These are phyloP conservation scores for Nineta flava DNA, from an alignment of 2,888 invertebrate species.

Conservation along the genomic window DNA sequence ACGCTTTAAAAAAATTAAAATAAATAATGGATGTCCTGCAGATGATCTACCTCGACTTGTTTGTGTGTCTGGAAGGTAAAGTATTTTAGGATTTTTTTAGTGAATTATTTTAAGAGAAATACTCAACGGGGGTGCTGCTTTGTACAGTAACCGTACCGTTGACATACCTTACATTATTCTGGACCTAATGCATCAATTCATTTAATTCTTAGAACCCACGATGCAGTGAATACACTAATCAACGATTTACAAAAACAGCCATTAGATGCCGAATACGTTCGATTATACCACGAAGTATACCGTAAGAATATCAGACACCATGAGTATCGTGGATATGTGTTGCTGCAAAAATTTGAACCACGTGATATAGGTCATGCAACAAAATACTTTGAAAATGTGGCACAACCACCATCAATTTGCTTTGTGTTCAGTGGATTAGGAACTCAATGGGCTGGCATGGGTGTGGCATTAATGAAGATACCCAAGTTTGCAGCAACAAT, in stretches of 20 bases:
- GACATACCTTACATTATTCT: background rate
- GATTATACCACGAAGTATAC: slow-evolving; percentile 40
- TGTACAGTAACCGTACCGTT: too few relatives aligned
- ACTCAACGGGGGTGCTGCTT: too few relatives aligned
- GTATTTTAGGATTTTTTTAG: background rate
- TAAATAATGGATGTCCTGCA: slow-evolving; percentile 40
- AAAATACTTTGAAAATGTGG: slow-evolving; percentile 42
- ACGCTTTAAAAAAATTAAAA: slow-evolving; percentile 40
- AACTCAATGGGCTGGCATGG: slow-evolving; percentile 57
- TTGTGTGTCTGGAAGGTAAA: slow-evolving; percentile 46
- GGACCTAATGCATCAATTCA: background rate
- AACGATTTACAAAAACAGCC: slow-evolving; percentile 42
- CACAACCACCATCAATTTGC: slow-evolving; percentile 45
- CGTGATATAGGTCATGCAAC: slow-evolving; percentile 30
- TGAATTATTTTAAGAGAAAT: background rate
- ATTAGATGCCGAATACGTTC: slow-evolving; percentile 43
- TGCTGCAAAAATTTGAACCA: slow-evolving; percentile 23
- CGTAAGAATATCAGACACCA: slow-evolving; percentile 31
- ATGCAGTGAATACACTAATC: slow-evolving; percentile 49
- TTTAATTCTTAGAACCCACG: slow-evolving; percentile 50
- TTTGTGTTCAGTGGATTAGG: slow-evolving; percentile 64
- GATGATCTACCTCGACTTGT: slow-evolving; percentile 59
- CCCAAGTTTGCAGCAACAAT: slow-evolving; percentile 54
- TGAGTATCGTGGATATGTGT: slow-evolving; percentile 43
- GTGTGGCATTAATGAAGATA: slow-evolving; percentile 44